Base-by-base conservation (phyloP, 2,888 invertebrate species). In the Eupsilia transversa region DNA sequence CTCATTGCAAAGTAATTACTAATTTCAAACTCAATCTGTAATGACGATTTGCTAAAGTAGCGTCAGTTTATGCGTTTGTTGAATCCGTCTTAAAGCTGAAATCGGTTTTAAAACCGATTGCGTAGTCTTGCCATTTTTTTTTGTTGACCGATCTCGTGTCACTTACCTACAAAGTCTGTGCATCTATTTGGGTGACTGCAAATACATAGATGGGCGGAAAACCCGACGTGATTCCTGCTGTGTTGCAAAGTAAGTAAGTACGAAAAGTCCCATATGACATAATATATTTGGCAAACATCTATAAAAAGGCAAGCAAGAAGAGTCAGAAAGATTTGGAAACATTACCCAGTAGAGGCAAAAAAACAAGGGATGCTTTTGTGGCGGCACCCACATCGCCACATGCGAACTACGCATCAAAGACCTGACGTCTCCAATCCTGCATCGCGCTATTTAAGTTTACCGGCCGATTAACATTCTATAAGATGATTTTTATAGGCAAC, bases 1-100 rank as follows among this genome's bases (percentile, higher is more conserved):
- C 12, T 46, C 14, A 54, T 56, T 56, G 43, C 61, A n/a, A 74
- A 38, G 49, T 54, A 74, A 73, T 74, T 74, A 74, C 61, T 75
- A 74, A 74, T 74, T 74, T 43, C 35, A 38, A 74, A 30, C 30
- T 60, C 27, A 74, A 74, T 61, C 43, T 46, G n/a, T 33, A 46
- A 75, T 33, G 76, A 56, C n/a, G 35, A 35, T 30, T 75, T 30
- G 23, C 23, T 35, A 14, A 9, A 74, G 33, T 6, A 7, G 41
- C n/a, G n/a, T 12, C 12, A 17, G 17, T 52, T 17, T 35, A 20
- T 33, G 64, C 69, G 3, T 71, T 2, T 54, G 41, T n/a, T 54
- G 43, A 43, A 43, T n/a, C n/a, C n/a, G n/a, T n/a, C n/a, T n/a
- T n/a, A n/a, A n/a, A n/a, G n/a, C n/a, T n/a, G n/a, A n/a, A n/a